Conservation (phyloP, 2,888 invertebrate species). For the Melolontha melolontha region DNA sequence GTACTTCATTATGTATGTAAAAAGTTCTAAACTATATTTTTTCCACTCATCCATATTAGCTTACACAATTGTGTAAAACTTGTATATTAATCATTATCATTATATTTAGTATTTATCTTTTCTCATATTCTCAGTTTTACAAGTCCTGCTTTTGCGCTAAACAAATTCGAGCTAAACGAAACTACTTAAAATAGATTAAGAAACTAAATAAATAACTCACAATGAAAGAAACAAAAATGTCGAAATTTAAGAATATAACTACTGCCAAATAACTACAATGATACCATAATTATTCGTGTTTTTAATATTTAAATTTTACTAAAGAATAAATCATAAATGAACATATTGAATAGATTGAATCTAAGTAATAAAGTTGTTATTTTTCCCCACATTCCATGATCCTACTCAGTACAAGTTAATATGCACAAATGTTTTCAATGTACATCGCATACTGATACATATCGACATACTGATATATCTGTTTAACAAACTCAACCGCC, state of each 20-base stretch:
- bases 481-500: too few relatives aligned
- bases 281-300: neutral
- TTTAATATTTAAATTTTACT: neutral
- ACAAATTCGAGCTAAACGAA: constrained; percentile 58
- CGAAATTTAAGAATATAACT: neutral
- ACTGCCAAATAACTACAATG: constrained; percentile 27
- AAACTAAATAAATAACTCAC: constrained; percentile 40
- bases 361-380: too few relatives aligned
- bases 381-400: too few relatives aligned
- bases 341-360: too few relatives aligned
- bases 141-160: constrained; percentile 56
- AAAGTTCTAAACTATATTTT: constrained; percentile 35
- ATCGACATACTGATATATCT: too few relatives aligned
- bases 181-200: constrained; percentile 43
- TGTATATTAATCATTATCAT: constrained; percentile 4
- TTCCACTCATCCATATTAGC: constrained; percentile 27
- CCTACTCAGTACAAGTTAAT: too few relatives aligned
- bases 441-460: too few relatives aligned
- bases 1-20: constrained; percentile 22
- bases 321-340: too few relatives aligned
- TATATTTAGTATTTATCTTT: constrained; percentile 10
- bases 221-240: constrained; percentile 12
- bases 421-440: too few relatives aligned
- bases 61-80: constrained; percentile 32
- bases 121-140: constrained; percentile 45